Evolutionary conservation across 1,140 invertebrate genomes (phyloP), one percentile per base, ranked within the genome.

Genomic region (Phortica variegata): DNA sequence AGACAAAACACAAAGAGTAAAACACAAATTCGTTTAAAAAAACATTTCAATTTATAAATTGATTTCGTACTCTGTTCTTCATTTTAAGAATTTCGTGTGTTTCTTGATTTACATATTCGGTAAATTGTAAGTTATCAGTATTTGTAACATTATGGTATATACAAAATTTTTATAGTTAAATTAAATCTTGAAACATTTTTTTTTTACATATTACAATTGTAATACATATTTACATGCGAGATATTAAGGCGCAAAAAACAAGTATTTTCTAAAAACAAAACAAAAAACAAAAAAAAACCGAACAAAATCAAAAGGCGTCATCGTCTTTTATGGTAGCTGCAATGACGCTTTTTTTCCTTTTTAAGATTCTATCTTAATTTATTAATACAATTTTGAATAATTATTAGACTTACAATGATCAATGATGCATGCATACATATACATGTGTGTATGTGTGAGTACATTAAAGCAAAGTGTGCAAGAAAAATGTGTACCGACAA

Each of bases 101-200:
- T n/a, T n/a, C n/a, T n/a, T n/a, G n/a, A n/a, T n/a, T n/a, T n/a
- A n/a, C n/a, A n/a, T n/a, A n/a, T n/a, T n/a, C 47, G 38, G 39
- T 60, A 61, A 56, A 46, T 54, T 50, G 54, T 70, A 70, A 65
- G 65, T 50, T 43, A 70, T 61, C 65, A 70, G 65, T 70, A 70
- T 70, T 70, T 62, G 71, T 71, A 70, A 71, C n/a, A n/a, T n/a
- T 58, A 58, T 60, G 61, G 66, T 57, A 58, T 61, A 54, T 65
- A 65, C 52, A 58, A 57, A 40, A 58, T 60, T 69, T 66, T 60
- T 60, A 60, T 68, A 66, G 63, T 49, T 63, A 66, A 66, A 68
- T 68, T 56, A 63, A 68, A 66, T 58, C 47, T 58, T 60, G 59
- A 62, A 7, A 29, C 26, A 29, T 12, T 7, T 29, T 7, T 29